A percentile compares a stretch with the other conserved stretches of the same genome.
Evolutionary conservation across 2,888 invertebrate species (phyloP).

Genomic region (Hypselothyrea guttata): DNA sequence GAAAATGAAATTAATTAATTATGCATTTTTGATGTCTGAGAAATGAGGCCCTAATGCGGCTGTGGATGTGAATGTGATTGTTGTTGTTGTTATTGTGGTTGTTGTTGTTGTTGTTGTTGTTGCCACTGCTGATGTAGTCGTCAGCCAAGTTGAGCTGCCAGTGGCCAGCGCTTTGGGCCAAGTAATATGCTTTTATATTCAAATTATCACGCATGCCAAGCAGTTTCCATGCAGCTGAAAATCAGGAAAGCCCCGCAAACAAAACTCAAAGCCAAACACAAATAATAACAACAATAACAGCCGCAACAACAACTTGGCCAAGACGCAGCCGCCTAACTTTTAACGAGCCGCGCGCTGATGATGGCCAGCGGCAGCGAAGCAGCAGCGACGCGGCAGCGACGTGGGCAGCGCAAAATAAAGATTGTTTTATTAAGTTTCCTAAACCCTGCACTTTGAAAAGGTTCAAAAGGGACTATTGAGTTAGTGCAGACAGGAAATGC

Average conservation of each 20-base stretch:
- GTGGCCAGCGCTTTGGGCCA: slow-evolving; percentile 25
- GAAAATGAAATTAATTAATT: slow-evolving; percentile 54
- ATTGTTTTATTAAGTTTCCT: too few relatives aligned
- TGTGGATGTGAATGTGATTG: slow-evolving; percentile 4
- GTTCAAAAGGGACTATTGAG: too few relatives aligned
- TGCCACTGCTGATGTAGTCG: slow-evolving; percentile 47
- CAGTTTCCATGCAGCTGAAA: slow-evolving; percentile 38
- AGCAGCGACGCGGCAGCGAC: slow-evolving; percentile 5
- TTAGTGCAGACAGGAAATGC: too few relatives aligned
- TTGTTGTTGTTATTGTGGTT: slow-evolving; percentile 1
- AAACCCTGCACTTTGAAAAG: too few relatives aligned
- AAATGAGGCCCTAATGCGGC: slow-evolving; percentile 36
- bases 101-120: slow-evolving; percentile 15
- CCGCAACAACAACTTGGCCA: slow-evolving; percentile 14
- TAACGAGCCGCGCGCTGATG: slow-evolving; percentile 61
- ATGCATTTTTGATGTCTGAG: slow-evolving; percentile 67
- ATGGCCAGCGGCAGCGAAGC: slow-evolving; percentile 53
- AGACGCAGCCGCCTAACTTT: slow-evolving; percentile 42
- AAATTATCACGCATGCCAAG: slow-evolving; percentile 71
- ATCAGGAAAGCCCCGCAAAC: slow-evolving; percentile 25
- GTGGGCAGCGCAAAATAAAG: slow-evolving; percentile 15
- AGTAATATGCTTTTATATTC: slow-evolving; percentile 72
- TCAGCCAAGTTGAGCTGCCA: slow-evolving; percentile 38
- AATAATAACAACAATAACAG: slow-evolving; percentile 19
- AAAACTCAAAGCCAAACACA: slow-evolving; percentile 2